Evolutionary conservation across 2,888 invertebrate genomes (phyloP).

Genomic region (Lycocerus yunnanus): DNA sequence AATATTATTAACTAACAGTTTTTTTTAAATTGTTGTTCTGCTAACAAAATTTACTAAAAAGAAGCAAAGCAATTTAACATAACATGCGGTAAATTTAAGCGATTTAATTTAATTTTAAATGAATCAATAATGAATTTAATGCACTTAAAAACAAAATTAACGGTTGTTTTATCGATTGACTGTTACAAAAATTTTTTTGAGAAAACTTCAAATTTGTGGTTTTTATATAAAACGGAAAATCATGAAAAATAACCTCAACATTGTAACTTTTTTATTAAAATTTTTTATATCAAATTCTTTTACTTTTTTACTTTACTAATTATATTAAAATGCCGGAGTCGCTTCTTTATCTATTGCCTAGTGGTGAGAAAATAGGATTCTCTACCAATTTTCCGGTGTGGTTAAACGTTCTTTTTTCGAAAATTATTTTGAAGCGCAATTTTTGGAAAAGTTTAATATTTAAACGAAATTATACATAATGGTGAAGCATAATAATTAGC

Average conservation of each 20-base stretch:
- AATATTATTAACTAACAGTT: not conserved
- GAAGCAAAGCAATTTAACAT: not conserved
- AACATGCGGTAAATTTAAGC: not conserved
- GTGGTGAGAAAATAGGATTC: too few species aligned
- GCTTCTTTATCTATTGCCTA: too few species aligned
- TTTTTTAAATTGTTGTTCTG: not conserved
- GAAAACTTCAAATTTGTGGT: not conserved
- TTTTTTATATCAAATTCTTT: too few species aligned
- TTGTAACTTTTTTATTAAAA: too few species aligned
- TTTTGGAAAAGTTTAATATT: too few species aligned
- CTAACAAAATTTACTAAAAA: not conserved
- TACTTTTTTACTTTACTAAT: too few species aligned
- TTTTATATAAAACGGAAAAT: not conserved
- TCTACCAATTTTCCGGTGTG: too few species aligned
- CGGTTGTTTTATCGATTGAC: not conserved
- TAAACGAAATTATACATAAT: too few species aligned
- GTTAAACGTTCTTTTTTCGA: too few species aligned
- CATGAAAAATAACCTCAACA: not conserved
- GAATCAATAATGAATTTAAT: not conserved
- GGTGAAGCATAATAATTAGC: too few species aligned
- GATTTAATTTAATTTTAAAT: not conserved
- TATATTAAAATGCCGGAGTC: too few species aligned
- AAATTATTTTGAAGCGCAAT: too few species aligned
- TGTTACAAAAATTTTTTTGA: not conserved
- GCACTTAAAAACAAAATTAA: not conserved